Conservation (phyloP, 2,797 vertebrate genomes). For the Spatula versicolor region DNA sequence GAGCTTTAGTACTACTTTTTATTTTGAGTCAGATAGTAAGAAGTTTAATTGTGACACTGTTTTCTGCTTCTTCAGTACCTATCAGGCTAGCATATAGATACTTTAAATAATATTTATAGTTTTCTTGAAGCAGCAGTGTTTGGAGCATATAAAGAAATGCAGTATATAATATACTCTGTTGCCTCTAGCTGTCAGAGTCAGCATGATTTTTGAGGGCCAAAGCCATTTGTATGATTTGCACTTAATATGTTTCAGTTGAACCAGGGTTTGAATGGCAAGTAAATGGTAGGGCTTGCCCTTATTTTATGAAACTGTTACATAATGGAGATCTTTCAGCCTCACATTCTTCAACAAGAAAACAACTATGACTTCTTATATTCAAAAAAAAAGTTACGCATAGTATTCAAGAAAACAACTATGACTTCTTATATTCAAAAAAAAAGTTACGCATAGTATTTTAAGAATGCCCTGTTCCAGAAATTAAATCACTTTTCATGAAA, state of each 20-base stretch:
- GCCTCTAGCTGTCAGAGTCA: neutral
- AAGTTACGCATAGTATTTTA: neutral
- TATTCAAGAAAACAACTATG: neutral
- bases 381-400: neutral
- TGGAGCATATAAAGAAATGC: neutral
- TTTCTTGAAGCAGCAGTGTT: neutral
- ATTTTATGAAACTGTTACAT: neutral
- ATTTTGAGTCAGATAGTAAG: neutral
- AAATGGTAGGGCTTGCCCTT: neutral
- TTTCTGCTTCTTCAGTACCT: neutral
- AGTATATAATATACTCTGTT: neutral
- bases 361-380: neutral
- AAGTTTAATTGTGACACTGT: neutral
- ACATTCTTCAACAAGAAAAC: neutral
- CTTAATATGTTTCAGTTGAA: neutral
- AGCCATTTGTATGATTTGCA: neutral
- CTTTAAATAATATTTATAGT: neutral
- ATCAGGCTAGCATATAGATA: neutral
- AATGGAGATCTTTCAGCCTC: neutral
- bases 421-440: neutral
- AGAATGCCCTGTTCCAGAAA: neutral
- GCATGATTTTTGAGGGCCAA: neutral
- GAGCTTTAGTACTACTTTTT: neutral
- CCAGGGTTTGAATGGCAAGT: neutral
- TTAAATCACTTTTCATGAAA: neutral